Percentiles rank a stretch among this genome's conserved stretches.
Conservation (phyloP, 2,888 invertebrate species). For the Limnephilus rhombicus region DNA sequence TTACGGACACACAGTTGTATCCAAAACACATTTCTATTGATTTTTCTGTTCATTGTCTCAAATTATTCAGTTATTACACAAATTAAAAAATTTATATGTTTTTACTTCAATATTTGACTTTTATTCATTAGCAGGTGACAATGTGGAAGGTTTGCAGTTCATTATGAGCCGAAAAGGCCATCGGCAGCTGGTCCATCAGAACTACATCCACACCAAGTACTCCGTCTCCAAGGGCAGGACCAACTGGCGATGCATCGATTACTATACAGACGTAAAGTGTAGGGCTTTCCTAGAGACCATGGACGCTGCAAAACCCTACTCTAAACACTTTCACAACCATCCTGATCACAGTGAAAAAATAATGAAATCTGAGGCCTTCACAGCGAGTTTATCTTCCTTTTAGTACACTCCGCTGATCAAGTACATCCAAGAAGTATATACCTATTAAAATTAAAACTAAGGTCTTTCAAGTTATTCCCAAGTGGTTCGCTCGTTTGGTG, state of each 20-base stretch:
- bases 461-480: too few species aligned
- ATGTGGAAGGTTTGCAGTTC: constrained; percentile 33
- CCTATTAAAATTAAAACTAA: too few species aligned
- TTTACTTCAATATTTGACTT: background rate
- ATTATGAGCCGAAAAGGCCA: constrained; percentile 63
- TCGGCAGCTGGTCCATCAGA: constrained; percentile 59
- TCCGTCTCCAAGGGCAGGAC: constrained; percentile 40
- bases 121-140: background rate
- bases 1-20: background rate
- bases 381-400: background rate
- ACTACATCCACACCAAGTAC: constrained; percentile 64
- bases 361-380: background rate
- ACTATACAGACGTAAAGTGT: constrained; percentile 62
- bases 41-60: background rate
- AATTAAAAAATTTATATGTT: background rate
- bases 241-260: constrained; percentile 64
- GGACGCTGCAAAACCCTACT: constrained; percentile 33
- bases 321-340: constrained; percentile 61
- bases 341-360: constrained; percentile 56
- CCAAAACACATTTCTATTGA: background rate
- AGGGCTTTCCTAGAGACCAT: constrained; percentile 60
- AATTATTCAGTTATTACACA: too few species aligned
- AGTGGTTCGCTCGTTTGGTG: too few species aligned
- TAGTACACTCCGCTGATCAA: too few species aligned
- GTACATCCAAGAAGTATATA: too few species aligned